phyloP scores from a whole-genome alignment of 2,888 invertebrate genomes.

The Platerodrilus igneus region DNA sequence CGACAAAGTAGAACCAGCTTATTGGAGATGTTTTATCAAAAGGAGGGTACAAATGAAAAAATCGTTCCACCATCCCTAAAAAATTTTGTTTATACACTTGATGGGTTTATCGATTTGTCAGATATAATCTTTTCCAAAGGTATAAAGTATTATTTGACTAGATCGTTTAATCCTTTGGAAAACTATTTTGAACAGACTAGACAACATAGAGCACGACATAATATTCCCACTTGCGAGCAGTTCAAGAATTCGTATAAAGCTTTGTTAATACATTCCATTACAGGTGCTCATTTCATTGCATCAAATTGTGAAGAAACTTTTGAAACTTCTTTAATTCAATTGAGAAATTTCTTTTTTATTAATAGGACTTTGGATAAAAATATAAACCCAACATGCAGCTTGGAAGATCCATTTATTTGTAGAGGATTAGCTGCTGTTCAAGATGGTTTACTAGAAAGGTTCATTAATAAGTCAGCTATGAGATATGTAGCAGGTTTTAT shows the following conservation, averaged over 20 bases:
- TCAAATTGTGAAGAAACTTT: constrained; percentile 8
- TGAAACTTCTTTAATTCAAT: constrained; percentile 1
- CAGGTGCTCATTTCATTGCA: neutral
- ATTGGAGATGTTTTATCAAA: neutral
- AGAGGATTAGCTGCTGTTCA: too few relatives aligned
- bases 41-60: neutral
- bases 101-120: neutral
- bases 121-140: neutral
- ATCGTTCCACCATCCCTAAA: constrained; percentile 2
- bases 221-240: too few relatives aligned
- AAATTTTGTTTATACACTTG: neutral
- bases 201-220: too few relatives aligned
- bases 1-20: neutral
- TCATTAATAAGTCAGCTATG: too few relatives aligned
- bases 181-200: constrained; percentile 4
- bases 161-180: constrained; percentile 5
- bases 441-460: too few relatives aligned
- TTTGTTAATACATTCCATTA: too few relatives aligned
- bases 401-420: too few relatives aligned
- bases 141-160: neutral
- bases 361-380: too few relatives aligned
- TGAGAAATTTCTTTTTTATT: too few relatives aligned
- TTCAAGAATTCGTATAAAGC: too few relatives aligned
- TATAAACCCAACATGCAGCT: too few relatives aligned
- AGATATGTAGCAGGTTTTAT: too few relatives aligned